Evolutionary conservation across 2,797 vertebrate species (phyloP).

Genomic region (Falco cherrug): DNA sequence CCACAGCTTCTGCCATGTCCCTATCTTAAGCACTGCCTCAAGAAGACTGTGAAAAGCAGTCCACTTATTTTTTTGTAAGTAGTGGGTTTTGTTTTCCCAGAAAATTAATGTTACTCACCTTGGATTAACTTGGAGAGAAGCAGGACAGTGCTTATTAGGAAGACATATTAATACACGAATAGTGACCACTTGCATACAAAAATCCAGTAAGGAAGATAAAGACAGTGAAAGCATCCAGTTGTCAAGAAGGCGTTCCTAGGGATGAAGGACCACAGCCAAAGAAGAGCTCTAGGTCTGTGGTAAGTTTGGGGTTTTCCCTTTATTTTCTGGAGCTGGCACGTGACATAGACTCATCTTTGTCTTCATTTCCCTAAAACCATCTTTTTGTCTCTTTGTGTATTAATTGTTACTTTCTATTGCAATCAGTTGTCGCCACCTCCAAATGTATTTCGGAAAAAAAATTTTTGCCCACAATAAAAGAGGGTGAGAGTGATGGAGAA

Average conservation of each 20-base stretch:
- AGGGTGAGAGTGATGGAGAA: not conserved
- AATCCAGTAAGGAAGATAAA: not conserved
- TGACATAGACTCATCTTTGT: slow-evolving; percentile 7
- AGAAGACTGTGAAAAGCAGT: not conserved
- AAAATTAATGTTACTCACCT: not conserved
- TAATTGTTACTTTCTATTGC: not conserved
- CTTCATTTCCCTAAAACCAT: not conserved
- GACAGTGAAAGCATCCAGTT: not conserved
- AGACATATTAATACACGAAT: not conserved
- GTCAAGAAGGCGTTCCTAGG: not conserved
- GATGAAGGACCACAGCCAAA: not conserved
- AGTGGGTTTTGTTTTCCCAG: not conserved
- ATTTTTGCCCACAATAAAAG: not conserved
- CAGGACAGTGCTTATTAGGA: not conserved
- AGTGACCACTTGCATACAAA: not conserved
- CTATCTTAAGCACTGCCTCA: not conserved
- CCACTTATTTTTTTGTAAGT: not conserved
- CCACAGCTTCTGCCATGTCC: not conserved
- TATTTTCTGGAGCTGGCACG: not conserved
- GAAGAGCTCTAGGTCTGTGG: not conserved
- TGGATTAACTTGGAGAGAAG: not conserved
- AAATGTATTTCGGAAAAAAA: not conserved
- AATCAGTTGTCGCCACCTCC: not conserved
- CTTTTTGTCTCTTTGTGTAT: not conserved
- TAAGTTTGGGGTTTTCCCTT: not conserved